Percentiles rank a stretch among this genome's conserved stretches.
These are phyloP conservation scores for Troides oblongomaculatus DNA, from an alignment of 2,888 invertebrate species.

Conservation along the genomic window DNA sequence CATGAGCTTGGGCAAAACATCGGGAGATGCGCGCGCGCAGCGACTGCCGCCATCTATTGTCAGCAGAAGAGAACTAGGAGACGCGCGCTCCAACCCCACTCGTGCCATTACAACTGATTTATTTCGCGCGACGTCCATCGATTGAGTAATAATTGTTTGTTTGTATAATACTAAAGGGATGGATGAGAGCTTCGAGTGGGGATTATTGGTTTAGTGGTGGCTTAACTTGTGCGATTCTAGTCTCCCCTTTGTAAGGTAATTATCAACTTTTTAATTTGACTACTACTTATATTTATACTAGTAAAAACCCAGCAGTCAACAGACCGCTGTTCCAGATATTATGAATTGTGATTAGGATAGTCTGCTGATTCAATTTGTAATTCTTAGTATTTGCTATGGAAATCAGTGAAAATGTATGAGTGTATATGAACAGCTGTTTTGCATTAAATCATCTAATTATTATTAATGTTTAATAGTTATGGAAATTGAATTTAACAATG, in stretches of 20 bases:
- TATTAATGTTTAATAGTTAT: too few species aligned
- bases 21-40: conserved; percentile 54
- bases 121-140: conserved; percentile 64
- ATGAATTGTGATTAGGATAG: too few species aligned
- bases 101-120: conserved; percentile 57
- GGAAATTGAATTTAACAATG: too few species aligned
- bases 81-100: conserved; percentile 58
- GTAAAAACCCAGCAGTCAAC: neutral
- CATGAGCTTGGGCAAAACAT: conserved; percentile 68
- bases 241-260: conserved; percentile 28
- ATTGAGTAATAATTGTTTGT: conserved; percentile 77
- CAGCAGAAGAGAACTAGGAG: conserved; percentile 51
- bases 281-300: conserved; percentile 9
- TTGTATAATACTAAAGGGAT: conserved; percentile 54
- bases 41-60: conserved; percentile 61
- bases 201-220: conserved; percentile 57
- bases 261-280: conserved; percentile 26
- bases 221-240: conserved; percentile 31
- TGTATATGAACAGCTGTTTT: too few species aligned
- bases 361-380: too few species aligned
- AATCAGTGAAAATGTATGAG: too few species aligned
- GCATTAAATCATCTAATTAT: too few species aligned
- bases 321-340: too few species aligned
- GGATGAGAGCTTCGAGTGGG: conserved; percentile 61
- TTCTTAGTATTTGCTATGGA: too few species aligned